phyloP scores from a whole-genome alignment of 2,888 invertebrate species.

The Fissipunctia ypsillon region DNA sequence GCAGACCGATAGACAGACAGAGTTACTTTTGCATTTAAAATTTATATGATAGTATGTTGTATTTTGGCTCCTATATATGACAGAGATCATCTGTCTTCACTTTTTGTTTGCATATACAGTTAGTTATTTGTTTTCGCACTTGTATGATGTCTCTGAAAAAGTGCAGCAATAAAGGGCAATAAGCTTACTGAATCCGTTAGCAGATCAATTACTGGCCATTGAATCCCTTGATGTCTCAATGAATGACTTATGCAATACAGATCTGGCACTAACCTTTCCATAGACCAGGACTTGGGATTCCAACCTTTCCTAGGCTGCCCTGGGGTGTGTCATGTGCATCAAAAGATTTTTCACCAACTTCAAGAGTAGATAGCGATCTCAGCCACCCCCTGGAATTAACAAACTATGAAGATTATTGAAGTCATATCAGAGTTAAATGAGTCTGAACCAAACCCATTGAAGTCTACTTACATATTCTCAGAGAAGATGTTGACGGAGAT shows the following conservation, averaged over 20 bases:
- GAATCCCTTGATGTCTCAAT: not conserved
- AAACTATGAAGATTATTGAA: not conserved
- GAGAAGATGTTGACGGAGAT: not conserved
- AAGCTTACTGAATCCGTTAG: no score
- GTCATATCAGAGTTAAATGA: not conserved
- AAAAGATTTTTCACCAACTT: not conserved
- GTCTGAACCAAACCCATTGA: not conserved
- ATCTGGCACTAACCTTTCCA: not conserved
- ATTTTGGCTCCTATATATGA: no score
- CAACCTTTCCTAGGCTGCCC: not conserved
- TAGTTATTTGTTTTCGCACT: no score
- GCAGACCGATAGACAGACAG: no score
- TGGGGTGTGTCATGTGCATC: no score
- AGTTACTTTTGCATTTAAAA: no score
- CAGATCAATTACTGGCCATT: not conserved
- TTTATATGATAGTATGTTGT: no score
- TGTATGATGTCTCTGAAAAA: no score
- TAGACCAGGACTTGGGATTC: not conserved
- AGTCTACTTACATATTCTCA: not conserved
- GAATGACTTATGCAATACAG: not conserved
- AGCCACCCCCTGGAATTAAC: not conserved
- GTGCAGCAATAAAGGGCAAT: no score
- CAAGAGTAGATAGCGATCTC: not conserved
- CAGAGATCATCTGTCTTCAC: no score
- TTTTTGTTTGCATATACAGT: no score